These are phyloP conservation scores for Leptopterna dolabrata DNA, from an alignment of 2,888 invertebrate species.

Conservation along the genomic window DNA sequence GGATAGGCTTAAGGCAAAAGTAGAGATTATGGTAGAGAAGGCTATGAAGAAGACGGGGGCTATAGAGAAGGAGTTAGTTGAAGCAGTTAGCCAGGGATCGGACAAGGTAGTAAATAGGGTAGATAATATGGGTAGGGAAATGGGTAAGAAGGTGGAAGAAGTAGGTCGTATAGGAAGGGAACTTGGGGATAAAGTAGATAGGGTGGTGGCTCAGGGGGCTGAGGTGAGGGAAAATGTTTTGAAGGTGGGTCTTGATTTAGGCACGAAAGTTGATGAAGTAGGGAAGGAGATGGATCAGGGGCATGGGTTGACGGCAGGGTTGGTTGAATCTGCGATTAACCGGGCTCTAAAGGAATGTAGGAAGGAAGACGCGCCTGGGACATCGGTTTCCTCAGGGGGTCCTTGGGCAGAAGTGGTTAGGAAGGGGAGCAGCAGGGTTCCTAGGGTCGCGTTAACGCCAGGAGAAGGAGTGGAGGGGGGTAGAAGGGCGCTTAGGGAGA, in stretches of 20 bases:
- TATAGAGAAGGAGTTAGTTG: neutral
- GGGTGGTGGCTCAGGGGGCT: too few species aligned
- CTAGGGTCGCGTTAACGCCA: neutral
- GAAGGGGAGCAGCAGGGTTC: neutral
- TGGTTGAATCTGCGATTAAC: too few species aligned
- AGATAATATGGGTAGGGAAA: neutral
- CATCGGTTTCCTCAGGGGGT: too few species aligned
- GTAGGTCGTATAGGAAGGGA: too few species aligned
- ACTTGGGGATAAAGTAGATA: too few species aligned
- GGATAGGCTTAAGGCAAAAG: neutral
- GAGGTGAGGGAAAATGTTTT: too few species aligned
- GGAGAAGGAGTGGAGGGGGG: neutral
- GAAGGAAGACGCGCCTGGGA: too few species aligned
- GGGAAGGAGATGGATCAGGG: too few species aligned
- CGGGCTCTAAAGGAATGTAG: too few species aligned
- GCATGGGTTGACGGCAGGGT: too few species aligned
- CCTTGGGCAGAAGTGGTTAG: neutral
- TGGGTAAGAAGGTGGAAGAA: neutral
- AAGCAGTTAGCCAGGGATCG: neutral
- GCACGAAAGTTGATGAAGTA: too few species aligned
- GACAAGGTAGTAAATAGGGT: neutral
- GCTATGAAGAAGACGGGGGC: neutral
- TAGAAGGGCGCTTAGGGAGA: neutral
- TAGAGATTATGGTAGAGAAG: neutral
- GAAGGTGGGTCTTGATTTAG: too few species aligned